phyloP scores from a whole-genome alignment of 2,113 vertebrate genomes.

The Ochotona curzoniae region DNA sequence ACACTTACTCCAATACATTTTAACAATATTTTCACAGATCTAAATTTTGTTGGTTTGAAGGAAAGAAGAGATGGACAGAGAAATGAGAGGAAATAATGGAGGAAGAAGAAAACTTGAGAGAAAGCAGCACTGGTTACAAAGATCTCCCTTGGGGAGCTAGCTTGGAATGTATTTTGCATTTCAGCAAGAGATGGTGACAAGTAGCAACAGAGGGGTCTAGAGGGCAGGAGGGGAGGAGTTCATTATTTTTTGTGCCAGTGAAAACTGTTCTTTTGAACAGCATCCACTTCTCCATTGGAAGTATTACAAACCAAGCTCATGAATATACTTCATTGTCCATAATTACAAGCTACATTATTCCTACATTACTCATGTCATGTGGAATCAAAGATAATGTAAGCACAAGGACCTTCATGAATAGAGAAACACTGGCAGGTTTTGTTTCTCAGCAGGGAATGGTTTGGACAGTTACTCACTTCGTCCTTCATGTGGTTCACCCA shows the following conservation, averaged over 20 bases:
- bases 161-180: conserved; percentile 25
- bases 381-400: background rate
- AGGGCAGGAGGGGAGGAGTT: conserved; percentile 43
- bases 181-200: conserved; percentile 10
- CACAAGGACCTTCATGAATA: conserved; percentile 17
- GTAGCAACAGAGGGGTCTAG: conserved; percentile 44
- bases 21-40: conserved; percentile 47
- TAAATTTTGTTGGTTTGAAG: background rate
- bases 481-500: background rate
- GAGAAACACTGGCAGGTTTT: conserved; percentile 14
- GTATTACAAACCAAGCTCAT: conserved; percentile 69
- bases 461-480: background rate
- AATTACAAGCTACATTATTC: conserved; percentile 59
- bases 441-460: background rate
- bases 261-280: conserved; percentile 68
- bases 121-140: conserved; percentile 39
- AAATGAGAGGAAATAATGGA: background rate
- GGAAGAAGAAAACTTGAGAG: background rate
- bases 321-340: conserved; percentile 63
- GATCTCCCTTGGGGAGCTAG: conserved; percentile 42
- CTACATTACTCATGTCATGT: background rate
- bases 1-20: background rate
- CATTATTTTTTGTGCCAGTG: conserved; percentile 69
- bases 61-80: background rate
- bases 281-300: conserved; percentile 69